Evolutionary conservation across 2,888 invertebrate genomes (phyloP).

Genomic region (Torymus tubicola): DNA sequence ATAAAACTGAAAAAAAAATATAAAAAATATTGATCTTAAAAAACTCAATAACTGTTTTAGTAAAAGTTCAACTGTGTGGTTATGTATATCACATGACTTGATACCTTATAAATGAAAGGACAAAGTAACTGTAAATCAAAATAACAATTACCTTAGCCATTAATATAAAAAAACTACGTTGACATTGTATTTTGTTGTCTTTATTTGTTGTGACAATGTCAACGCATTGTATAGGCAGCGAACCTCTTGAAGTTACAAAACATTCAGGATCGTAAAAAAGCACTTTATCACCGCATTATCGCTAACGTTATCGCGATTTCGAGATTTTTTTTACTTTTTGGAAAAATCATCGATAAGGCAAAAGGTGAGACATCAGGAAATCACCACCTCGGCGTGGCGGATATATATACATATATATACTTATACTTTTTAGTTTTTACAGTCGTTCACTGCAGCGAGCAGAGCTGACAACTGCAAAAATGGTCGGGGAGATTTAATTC

Average conservation of each 20-base stretch:
- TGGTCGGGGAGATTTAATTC: background rate
- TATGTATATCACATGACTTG: background rate
- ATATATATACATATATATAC: too few species aligned
- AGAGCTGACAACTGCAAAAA: constrained; percentile 17
- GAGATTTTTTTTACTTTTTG: constrained; percentile 15
- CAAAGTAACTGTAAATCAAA: background rate
- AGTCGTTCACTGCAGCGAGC: background rate
- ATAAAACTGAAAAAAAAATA: background rate
- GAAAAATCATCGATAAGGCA: constrained; percentile 32
- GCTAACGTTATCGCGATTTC: constrained; percentile 3
- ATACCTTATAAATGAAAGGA: background rate
- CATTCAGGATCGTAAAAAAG: too few species aligned
- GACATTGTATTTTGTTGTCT: constrained; percentile 10
- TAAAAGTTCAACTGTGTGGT: background rate
- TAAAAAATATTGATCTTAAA: background rate
- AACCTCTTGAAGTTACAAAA: constrained; percentile 22
- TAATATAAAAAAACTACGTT: constrained; percentile 13
- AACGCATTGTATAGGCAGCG: constrained; percentile 5
- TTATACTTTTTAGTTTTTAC: constrained; percentile 14
- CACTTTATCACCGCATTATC: constrained; percentile 27
- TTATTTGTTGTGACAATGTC: background rate
- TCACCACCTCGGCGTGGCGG: too few species aligned
- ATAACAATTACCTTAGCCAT: constrained; percentile 32
- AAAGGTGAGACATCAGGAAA: constrained; percentile 4
- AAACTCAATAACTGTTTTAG: constrained; percentile 6